Conservation (phyloP, 2,797 vertebrate species). For the Spondyliosoma cantharus region DNA sequence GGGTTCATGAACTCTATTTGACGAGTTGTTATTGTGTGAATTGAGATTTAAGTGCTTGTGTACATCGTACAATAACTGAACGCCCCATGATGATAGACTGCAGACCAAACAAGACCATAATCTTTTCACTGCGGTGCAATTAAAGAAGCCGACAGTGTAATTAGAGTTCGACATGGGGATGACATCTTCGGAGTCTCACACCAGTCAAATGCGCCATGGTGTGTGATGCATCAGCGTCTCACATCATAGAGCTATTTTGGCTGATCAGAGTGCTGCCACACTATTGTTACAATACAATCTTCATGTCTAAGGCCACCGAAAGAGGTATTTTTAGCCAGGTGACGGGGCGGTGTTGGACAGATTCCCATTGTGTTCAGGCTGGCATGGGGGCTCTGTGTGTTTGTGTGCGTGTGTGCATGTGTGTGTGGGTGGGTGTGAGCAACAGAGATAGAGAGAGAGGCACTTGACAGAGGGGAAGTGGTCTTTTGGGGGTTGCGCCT, state of each 20-base stretch:
- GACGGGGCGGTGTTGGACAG: conserved; percentile 66
- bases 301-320: conserved; percentile 44
- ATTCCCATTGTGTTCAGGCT: conserved; percentile 76
- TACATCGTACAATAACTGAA: background rate
- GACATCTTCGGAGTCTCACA: background rate
- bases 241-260: conserved; percentile 49
- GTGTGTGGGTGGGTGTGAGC: conserved; percentile 24
- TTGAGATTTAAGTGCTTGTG: background rate
- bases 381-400: conserved; percentile 55
- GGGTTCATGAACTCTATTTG: background rate
- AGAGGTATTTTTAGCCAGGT: conserved; percentile 78
- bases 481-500: conserved; percentile 73
- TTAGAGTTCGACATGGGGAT: background rate
- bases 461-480: conserved; percentile 77
- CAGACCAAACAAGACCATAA: background rate
- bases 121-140: background rate
- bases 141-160: background rate
- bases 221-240: conserved; percentile 33
- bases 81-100: background rate
- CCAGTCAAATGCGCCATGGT: background rate
- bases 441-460: conserved; percentile 35
- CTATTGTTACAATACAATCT: conserved; percentile 71
- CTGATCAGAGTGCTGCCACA: conserved; percentile 67
- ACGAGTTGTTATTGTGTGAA: conserved; percentile 1
- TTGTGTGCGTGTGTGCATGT: conserved; percentile 18